phyloP scores from a whole-genome alignment of 2,113 vertebrate genomes.

The Protobothrops mucrosquamatus region DNA sequence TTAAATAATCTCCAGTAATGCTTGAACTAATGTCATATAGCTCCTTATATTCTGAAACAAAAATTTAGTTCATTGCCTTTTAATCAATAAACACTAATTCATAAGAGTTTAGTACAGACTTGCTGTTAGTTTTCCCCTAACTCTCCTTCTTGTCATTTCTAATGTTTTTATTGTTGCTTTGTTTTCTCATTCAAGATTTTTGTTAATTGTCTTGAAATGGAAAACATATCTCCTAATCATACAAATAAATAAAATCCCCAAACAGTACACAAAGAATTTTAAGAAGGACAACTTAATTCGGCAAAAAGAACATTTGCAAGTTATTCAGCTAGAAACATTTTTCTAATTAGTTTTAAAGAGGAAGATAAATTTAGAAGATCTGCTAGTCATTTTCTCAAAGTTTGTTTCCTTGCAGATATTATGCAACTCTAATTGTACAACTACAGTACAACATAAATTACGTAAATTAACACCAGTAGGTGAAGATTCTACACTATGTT shows the following conservation, averaged over 20 bases:
- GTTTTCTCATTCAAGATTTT: background rate
- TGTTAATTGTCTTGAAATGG: background rate
- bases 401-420: background rate
- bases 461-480: background rate
- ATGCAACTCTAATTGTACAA: background rate
- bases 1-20: conserved; percentile 33
- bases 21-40: background rate
- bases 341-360: background rate
- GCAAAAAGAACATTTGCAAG: conserved; percentile 8
- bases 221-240: background rate
- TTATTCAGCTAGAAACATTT: background rate
- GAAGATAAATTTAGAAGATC: background rate
- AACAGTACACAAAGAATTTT: conserved; percentile 1
- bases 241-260: conserved; percentile 23
- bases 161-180: background rate
- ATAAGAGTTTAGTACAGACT: background rate
- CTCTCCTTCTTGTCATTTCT: background rate
- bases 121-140: background rate
- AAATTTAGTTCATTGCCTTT: background rate
- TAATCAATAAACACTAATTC: background rate
- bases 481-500: background rate
- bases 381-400: background rate
- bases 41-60: background rate
- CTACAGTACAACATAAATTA: background rate
- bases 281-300: conserved; percentile 1